A percentile compares a stretch with the other conserved stretches of the same genome.
phyloP scores from a whole-genome alignment of 2,797 vertebrate species.

The Rhodeus uyekii region DNA sequence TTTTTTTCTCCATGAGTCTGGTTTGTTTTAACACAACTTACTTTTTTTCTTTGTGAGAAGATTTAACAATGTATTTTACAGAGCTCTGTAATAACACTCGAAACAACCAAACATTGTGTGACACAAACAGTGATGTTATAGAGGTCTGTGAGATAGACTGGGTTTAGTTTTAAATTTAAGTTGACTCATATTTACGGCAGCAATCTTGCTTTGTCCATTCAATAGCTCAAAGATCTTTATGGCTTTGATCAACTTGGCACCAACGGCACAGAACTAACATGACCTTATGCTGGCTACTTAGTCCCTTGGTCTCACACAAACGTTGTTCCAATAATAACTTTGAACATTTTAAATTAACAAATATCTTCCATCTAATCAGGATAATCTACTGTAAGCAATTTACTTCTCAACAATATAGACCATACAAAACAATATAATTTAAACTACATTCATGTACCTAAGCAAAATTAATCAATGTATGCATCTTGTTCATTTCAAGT shows the following conservation, averaged over 20 bases:
- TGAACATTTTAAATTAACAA: too few relatives aligned
- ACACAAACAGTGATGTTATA: conserved; percentile 11
- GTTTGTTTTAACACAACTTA: neutral
- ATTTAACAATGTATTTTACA: neutral
- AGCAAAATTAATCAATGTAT: too few relatives aligned
- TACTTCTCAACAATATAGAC: too few relatives aligned
- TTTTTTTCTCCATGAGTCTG: neutral
- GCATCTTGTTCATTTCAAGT: too few relatives aligned
- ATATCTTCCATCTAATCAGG: too few relatives aligned
- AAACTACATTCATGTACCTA: too few relatives aligned
- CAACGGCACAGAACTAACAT: conserved; percentile 73
- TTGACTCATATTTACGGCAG: conserved; percentile 22
- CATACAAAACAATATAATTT: too few relatives aligned
- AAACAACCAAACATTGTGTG: too few relatives aligned
- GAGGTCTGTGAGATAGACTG: neutral
- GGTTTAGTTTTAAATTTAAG: conserved; percentile 2
- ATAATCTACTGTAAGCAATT: too few relatives aligned
- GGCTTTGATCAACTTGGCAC: conserved; percentile 67
- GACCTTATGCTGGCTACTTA: conserved; percentile 70
- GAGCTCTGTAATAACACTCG: neutral
- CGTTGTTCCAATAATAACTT: too few relatives aligned
- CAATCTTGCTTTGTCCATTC: conserved; percentile 61
- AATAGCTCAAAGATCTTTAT: conserved; percentile 67
- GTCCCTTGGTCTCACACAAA: conserved; percentile 73
- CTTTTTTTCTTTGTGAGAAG: neutral